These are phyloP conservation scores for Ochotona princeps DNA, from an alignment of 2,113 vertebrate genomes.

Conservation along the genomic window DNA sequence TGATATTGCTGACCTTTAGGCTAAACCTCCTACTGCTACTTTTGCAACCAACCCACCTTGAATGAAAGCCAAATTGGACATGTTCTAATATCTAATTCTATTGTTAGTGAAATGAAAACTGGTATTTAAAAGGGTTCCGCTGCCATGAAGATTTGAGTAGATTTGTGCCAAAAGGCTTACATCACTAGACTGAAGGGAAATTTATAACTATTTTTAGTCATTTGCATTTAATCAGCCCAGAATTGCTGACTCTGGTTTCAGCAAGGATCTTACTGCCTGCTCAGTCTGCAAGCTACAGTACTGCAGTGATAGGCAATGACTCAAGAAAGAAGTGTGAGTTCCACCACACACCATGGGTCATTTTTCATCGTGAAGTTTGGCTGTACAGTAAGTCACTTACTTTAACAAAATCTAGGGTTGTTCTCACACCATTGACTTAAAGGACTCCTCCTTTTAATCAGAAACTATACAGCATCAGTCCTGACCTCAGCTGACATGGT, in stretches of 20 bases:
- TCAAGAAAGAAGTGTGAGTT: conserved; percentile 27
- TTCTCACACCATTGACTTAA: not conserved
- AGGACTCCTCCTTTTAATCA: not conserved
- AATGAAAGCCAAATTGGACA: conserved; percentile 60
- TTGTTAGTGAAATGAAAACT: conserved; percentile 59
- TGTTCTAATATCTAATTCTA: conserved; percentile 61
- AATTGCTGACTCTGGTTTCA: conserved; percentile 66
- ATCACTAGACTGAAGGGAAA: conserved; percentile 56
- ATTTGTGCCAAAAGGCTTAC: conserved; percentile 61
- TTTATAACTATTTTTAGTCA: conserved; percentile 66
- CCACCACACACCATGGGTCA: conserved; percentile 26
- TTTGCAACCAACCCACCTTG: conserved; percentile 1
- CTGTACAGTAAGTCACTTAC: conserved; percentile 51
- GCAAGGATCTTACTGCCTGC: conserved; percentile 33
- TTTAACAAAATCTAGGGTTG: not conserved
- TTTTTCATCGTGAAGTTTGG: conserved; percentile 72
- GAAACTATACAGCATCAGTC: not conserved
- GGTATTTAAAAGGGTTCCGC: conserved; percentile 36
- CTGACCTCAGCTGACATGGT: not conserved
- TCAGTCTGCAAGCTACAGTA: not conserved
- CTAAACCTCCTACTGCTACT: not conserved
- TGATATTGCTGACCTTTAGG: not conserved
- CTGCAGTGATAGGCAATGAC: not conserved
- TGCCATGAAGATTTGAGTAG: conserved; percentile 29
- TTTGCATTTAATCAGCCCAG: conserved; percentile 77